Conservation (phyloP, 2,797 vertebrate genomes). For the Macropodus opercularis region DNA sequence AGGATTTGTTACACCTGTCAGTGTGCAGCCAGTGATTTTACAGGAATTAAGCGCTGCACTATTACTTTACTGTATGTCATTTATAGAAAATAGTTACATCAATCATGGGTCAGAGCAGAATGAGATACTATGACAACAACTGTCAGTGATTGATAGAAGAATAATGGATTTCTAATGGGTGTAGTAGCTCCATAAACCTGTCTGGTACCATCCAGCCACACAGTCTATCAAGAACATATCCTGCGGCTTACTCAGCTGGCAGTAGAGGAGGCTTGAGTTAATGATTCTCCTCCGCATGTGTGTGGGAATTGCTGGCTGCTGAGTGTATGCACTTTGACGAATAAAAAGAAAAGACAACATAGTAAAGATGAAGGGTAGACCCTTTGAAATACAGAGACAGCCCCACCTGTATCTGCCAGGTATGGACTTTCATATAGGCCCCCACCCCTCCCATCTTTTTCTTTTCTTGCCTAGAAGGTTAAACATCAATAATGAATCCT, state of each 20-base stretch:
- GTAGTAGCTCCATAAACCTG: slow-evolving; percentile 55
- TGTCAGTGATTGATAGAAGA: slow-evolving; percentile 32
- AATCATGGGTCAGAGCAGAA: slow-evolving; percentile 22
- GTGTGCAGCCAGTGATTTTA: not conserved
- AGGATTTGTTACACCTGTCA: slow-evolving; percentile 9
- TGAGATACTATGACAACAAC: slow-evolving; percentile 32
- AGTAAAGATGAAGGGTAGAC: slow-evolving; percentile 45
- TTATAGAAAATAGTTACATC: slow-evolving; percentile 16
- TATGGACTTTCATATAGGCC: slow-evolving; percentile 35
- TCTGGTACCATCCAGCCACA: slow-evolving; percentile 36
- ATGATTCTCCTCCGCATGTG: slow-evolving; percentile 40
- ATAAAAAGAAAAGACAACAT: slow-evolving; percentile 47
- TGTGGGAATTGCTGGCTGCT: slow-evolving; percentile 43
- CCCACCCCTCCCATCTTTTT: slow-evolving; percentile 4
- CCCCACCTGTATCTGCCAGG: slow-evolving; percentile 60
- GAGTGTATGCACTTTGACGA: slow-evolving; percentile 51
- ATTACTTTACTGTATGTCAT: slow-evolving; percentile 7
- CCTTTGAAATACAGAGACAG: slow-evolving; percentile 42
- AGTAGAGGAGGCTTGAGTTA: slow-evolving; percentile 55
- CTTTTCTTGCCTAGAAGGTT: slow-evolving; percentile 61
- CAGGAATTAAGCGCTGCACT: slow-evolving; percentile 10
- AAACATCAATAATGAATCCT: slow-evolving; percentile 75
- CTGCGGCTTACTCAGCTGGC: slow-evolving; percentile 58
- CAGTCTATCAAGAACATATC: slow-evolving; percentile 54
- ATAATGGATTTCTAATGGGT: slow-evolving; percentile 44